These are phyloP conservation scores for Mallotus villosus DNA, from an alignment of 2,797 vertebrate genomes.

Conservation along the genomic window DNA sequence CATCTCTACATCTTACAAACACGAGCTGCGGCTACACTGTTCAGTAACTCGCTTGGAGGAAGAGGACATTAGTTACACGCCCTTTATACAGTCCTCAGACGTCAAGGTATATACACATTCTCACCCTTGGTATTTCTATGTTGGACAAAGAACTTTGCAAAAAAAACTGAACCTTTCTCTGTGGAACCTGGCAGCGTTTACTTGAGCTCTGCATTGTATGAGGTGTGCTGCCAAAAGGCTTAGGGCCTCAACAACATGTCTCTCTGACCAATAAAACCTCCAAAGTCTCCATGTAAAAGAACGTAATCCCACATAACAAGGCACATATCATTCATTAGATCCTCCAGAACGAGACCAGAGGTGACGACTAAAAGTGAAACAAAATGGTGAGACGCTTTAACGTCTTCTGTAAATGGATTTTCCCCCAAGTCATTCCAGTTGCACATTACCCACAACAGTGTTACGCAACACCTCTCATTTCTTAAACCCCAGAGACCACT, in stretches of 20 bases:
- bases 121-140: neutral
- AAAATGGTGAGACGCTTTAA: no score
- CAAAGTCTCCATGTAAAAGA: conserved; percentile 7
- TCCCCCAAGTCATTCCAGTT: neutral
- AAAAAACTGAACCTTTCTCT: no score
- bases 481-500: neutral
- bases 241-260: conserved; percentile 11
- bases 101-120: neutral
- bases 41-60: no score
- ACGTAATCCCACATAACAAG: no score
- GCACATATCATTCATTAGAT: no score
- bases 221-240: conserved; percentile 20
- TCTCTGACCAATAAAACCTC: conserved; percentile 9
- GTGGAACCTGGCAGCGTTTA: conserved; percentile 9
- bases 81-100: neutral
- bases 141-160: neutral
- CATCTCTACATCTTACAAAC: neutral
- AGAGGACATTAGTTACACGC: neutral
- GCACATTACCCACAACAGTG: neutral
- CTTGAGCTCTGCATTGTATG: conserved; percentile 2
- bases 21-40: neutral
- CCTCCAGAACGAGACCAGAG: no score
- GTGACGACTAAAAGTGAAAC: no score
- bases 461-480: conserved; percentile 1
- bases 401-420: no score